A percentile compares a stretch with the other conserved stretches of the same genome.
Conservation (phyloP, 2,113 vertebrate species). For the Alethe diademata region DNA sequence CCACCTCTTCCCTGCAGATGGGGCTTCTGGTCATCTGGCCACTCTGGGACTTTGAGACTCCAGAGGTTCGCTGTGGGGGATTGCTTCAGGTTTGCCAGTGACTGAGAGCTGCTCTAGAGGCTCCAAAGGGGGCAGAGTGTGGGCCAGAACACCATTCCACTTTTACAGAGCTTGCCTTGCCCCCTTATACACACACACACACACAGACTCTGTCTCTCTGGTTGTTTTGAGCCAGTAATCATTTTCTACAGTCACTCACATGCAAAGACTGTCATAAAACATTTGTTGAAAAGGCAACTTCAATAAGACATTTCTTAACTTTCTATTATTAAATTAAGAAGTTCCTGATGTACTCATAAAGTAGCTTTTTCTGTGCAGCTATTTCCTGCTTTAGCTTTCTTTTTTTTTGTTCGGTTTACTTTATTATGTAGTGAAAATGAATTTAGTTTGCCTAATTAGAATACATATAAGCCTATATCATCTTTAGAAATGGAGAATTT, state of each 20-base stretch:
- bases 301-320: neutral
- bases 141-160: neutral
- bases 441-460: conserved; percentile 23
- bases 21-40: neutral
- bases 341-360: neutral
- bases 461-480: neutral
- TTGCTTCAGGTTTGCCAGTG: neutral
- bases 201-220: no score
- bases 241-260: neutral
- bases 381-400: neutral
- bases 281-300: neutral
- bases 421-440: conserved; percentile 20
- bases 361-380: neutral
- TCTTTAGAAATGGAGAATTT: conserved; percentile 4
- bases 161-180: neutral
- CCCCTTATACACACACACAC: no score
- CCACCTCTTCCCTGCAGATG: accelerated
- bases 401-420: neutral
- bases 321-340: neutral
- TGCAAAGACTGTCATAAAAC: neutral
- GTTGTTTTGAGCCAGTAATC: neutral
- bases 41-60: neutral
- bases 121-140: neutral
- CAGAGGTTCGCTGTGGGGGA: no score
- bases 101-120: neutral